phyloP scores from a whole-genome alignment of 2,113 vertebrate genomes.

The Bombycilla garrulus region DNA sequence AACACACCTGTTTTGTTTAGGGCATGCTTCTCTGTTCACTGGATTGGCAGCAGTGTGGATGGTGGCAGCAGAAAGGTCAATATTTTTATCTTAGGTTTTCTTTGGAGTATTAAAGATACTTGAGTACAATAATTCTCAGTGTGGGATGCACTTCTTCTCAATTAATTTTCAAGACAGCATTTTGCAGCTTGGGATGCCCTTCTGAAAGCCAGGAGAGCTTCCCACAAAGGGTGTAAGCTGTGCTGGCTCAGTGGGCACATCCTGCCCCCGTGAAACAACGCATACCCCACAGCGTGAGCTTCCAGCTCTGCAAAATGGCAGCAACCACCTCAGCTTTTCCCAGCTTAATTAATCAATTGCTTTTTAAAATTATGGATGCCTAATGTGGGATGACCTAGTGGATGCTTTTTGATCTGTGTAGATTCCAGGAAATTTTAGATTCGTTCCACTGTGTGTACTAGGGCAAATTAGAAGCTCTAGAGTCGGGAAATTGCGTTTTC shows the following conservation, averaged over 20 bases:
- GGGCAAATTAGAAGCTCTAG: background rate
- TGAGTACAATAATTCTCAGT: background rate
- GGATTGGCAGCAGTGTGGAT: background rate
- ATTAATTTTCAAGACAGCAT: slow-evolving; percentile 13
- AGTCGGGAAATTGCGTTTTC: background rate
- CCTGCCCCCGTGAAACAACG: background rate
- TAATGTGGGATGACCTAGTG: background rate
- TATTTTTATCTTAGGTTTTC: background rate
- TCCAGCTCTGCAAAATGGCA: background rate
- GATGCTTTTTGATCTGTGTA: slow-evolving; percentile 30
- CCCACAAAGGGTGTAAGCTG: background rate
- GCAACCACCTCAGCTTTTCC: background rate
- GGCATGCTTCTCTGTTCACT: background rate
- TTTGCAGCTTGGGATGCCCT: slow-evolving; percentile 1
- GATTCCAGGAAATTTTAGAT: slow-evolving; percentile 1
- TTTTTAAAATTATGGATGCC: slow-evolving; percentile 4
- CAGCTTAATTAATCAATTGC: slow-evolving; percentile 41
- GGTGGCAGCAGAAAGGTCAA: background rate
- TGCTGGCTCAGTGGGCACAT: background rate
- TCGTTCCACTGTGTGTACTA: background rate
- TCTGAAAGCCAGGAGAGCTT: background rate
- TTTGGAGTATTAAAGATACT: background rate
- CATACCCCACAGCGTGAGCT: background rate
- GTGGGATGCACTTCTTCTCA: background rate
- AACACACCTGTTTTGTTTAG: background rate